phyloP scores from a whole-genome alignment of 2,888 invertebrate genomes.

The Sylvicola cinctus region DNA sequence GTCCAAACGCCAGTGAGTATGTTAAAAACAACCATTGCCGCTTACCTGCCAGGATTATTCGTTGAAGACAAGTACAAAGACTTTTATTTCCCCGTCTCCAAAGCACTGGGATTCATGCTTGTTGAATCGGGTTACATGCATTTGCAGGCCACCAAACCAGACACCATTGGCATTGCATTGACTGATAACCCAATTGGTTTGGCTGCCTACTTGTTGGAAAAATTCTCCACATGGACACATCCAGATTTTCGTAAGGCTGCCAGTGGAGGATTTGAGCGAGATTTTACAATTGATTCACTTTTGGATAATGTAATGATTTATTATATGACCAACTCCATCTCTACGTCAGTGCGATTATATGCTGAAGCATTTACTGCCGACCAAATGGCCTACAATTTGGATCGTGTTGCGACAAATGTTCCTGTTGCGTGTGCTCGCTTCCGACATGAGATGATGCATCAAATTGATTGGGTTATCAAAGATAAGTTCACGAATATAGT shows the following conservation, averaged over 20 bases:
- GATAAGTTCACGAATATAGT: conserved; percentile 37
- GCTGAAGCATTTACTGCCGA: conserved; percentile 25
- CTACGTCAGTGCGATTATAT: conserved; percentile 41
- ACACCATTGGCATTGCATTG: conserved; percentile 42
- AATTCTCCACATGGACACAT: conserved; percentile 47
- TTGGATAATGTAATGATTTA: conserved; percentile 55
- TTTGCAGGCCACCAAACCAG: conserved; percentile 51
- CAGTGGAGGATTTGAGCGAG: conserved; percentile 38
- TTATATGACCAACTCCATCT: conserved; percentile 42
- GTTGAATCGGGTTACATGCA: conserved; percentile 24
- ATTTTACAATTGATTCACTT: conserved; percentile 37
- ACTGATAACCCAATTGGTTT: conserved; percentile 45
- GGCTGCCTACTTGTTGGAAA: conserved; percentile 52
- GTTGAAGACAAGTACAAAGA: conserved; percentile 26
- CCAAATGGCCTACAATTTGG: background rate
- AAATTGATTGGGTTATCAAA: conserved; percentile 31
- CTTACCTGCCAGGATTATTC: conserved; percentile 29
- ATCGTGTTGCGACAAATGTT: conserved; percentile 37
- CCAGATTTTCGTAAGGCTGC: conserved; percentile 23
- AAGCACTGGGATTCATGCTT: conserved; percentile 14
- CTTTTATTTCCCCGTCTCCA: conserved; percentile 28
- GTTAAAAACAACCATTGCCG: conserved; percentile 24
- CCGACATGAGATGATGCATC: conserved; percentile 36
- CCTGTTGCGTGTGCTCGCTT: conserved; percentile 49
- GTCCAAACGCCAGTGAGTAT: conserved; percentile 20